phyloP scores from a whole-genome alignment of 2,888 invertebrate species.

The Catocala fraxini region DNA sequence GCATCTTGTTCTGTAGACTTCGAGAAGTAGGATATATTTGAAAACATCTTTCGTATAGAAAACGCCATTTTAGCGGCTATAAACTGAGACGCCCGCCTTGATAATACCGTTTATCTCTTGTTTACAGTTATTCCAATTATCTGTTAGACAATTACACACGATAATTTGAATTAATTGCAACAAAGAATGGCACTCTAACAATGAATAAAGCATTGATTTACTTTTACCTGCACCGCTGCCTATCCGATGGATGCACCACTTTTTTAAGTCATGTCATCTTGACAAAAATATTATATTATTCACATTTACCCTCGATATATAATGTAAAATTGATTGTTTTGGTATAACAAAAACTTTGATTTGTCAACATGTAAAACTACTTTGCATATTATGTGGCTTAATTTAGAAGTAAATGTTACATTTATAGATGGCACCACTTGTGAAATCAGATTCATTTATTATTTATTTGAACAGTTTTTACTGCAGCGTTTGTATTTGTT shows the following conservation, averaged over 20 bases:
- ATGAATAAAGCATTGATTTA: constrained; percentile 15
- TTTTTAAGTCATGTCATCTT: constrained; percentile 57
- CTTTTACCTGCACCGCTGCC: constrained; percentile 51
- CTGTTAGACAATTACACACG: constrained; percentile 32
- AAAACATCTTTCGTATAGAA: constrained; percentile 79
- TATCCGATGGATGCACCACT: constrained; percentile 39
- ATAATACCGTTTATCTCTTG: constrained; percentile 17
- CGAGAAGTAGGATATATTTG: constrained; percentile 80
- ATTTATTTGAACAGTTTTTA: background rate
- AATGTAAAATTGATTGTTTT: constrained; percentile 35
- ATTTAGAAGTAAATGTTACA: background rate
- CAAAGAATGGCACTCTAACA: constrained; percentile 34
- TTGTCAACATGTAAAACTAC: constrained; percentile 23
- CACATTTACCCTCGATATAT: constrained; percentile 61
- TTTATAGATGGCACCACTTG: constrained; percentile 31
- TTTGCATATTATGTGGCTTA: constrained; percentile 19
- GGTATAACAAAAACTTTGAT: constrained; percentile 21
- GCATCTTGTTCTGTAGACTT: constrained; percentile 62
- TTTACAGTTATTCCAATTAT: constrained; percentile 27
- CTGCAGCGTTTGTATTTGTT: constrained; percentile 19
- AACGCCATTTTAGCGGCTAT: constrained; percentile 72
- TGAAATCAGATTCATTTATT: background rate
- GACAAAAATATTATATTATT: constrained; percentile 25
- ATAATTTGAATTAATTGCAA: constrained; percentile 16
- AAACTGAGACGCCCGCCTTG: constrained; percentile 14